A percentile compares a stretch with the other conserved stretches of the same genome.
Evolutionary conservation across 2,113 vertebrate species (phyloP).

Genomic region (Syrmaticus mikado): DNA sequence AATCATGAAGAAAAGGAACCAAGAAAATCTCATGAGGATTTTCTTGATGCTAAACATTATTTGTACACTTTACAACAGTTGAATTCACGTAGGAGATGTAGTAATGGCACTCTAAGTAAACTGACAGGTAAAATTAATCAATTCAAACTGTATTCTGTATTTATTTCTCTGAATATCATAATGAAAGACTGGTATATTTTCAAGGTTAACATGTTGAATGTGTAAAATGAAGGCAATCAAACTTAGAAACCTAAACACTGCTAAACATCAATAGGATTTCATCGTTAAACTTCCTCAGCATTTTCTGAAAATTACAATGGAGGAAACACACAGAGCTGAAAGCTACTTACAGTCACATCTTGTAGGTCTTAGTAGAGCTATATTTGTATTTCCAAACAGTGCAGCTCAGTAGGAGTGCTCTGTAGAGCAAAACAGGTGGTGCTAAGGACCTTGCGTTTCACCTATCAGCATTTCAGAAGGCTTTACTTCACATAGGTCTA

Average conservation of each 20-base stretch:
- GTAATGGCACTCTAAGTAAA: not conserved
- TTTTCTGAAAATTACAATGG: not conserved
- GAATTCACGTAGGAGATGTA: not conserved
- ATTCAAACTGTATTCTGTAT: not conserved
- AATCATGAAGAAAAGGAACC: not conserved
- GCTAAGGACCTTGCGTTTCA: not conserved
- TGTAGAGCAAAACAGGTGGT: not conserved
- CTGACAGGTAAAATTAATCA: not conserved
- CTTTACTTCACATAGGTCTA: not conserved
- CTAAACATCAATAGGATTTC: not conserved
- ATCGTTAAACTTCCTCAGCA: not conserved
- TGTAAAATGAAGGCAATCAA: not conserved
- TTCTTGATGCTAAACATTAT: not conserved
- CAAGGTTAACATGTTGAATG: not conserved
- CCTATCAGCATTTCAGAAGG: not conserved
- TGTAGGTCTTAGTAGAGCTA: not conserved
- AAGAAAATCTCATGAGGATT: not conserved
- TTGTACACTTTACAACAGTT: not conserved
- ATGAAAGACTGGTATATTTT: not conserved
- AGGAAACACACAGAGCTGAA: not conserved
- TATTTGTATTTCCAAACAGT: not conserved
- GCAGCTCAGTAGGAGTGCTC: not conserved
- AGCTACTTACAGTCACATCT: not conserved
- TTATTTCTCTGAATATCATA: not conserved
- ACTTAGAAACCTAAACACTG: not conserved